Base-by-base conservation (phyloP, 2,113 vertebrate genomes). In the Melospiza melodia region DNA sequence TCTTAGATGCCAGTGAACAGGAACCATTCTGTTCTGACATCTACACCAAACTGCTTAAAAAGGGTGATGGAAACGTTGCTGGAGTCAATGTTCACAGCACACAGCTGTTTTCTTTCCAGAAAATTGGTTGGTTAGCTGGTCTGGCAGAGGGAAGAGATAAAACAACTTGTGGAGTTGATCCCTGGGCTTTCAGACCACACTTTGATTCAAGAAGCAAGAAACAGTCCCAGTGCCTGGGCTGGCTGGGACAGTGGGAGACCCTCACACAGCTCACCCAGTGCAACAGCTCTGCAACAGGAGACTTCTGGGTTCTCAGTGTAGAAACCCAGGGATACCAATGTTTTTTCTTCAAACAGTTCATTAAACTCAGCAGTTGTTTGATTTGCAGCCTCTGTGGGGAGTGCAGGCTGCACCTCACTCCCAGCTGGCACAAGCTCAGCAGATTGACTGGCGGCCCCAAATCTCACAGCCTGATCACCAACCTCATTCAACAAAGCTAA, bases 251-350 rank as follows among this genome's bases (percentile, higher is more conserved):
- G 28, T 1, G 1, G 17, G 35, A 75, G 20, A 58, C 14, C 16
- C 20, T 73, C 10, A 4, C 1, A 1, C 9, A 84, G 46, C 39
- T 80, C 55, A 61, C n/a, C 41, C 59, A 65, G 24, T 31, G 15
- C 3, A 4, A 67, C 43, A 68, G 18, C 10, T 73, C 54, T 77
- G 24, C 4, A 3, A 51, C 10, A 7, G 27, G 4, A 72, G 7
- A 41, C 15, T 41, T 19, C 44, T 41, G 13, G 6, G 10, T 33
- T 78, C 22, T 69, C 1, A 1, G 15, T 1, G 0, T 11, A 4
- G 62, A 63, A 71, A 79, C 19, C 4, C 48, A 62, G 16, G 20
- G 4, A 57, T 79, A 12, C 28, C 3, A 0, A 14, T 23, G 21
- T 27, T 51, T 41, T 69, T 79, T 65, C 79, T 79, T 78, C 71